Conservation (phyloP, 2,113 vertebrate species). For the Ia io region DNA sequence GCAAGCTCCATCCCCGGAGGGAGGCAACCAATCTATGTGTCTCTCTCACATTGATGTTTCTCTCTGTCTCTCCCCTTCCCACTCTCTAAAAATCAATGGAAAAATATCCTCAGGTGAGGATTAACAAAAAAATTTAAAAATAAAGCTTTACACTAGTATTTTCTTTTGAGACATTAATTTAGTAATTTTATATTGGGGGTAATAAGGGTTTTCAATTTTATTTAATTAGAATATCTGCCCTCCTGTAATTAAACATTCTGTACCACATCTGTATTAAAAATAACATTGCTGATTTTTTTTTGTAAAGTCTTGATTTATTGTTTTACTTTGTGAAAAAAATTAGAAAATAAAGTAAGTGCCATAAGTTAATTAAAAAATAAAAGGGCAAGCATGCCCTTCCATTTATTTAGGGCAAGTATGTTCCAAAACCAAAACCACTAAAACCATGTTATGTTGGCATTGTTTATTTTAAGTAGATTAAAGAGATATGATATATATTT, state of each 20-base stretch:
- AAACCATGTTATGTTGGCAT: not conserved
- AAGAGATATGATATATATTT: not conserved
- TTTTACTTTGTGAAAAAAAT: not conserved
- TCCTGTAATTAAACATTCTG: constrained; percentile 94
- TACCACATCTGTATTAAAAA: constrained; percentile 94
- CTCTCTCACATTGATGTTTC: too few relatives aligned
- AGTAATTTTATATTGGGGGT: constrained; percentile 94
- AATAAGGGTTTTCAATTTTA: constrained; percentile 91
- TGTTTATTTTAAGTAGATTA: constrained; percentile 11
- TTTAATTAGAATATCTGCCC: constrained; percentile 97
- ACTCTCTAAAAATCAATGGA: too few relatives aligned
- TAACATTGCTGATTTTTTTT: constrained; percentile 79
- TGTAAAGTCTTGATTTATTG: not conserved
- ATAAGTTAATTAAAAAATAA: constrained; percentile 32
- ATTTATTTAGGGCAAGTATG: not conserved
- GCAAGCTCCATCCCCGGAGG: too few relatives aligned
- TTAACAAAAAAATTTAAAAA: too few relatives aligned
- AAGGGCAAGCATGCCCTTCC: not conserved
- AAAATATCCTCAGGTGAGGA: too few relatives aligned
- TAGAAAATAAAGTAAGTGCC: not conserved
- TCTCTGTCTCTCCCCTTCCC: too few relatives aligned
- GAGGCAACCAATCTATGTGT: too few relatives aligned
- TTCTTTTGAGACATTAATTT: constrained; percentile 89
- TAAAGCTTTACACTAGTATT: constrained; percentile 58
- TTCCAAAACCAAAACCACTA: not conserved